Conservation (phyloP, 2,113 vertebrate species). For the Actinemys pallida region DNA sequence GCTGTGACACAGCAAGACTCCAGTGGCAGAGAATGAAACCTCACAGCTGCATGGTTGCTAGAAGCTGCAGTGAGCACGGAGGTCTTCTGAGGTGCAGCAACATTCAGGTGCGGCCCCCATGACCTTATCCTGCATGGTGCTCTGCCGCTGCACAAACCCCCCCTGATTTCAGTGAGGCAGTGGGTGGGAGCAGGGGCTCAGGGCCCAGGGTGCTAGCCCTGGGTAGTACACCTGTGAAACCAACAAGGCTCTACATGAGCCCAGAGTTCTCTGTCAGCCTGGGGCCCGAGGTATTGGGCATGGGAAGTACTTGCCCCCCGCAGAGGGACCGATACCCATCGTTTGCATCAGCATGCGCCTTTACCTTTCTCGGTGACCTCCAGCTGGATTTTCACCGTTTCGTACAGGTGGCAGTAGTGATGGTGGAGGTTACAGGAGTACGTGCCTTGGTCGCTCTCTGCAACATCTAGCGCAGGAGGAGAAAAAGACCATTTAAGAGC, state of each 20-base stretch:
- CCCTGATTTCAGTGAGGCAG: not conserved
- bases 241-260: not conserved
- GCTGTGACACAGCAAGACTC: not conserved
- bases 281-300: not conserved
- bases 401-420: conserved; percentile 92
- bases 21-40: not conserved
- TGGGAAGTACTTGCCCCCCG: not conserved
- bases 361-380: conserved; percentile 86
- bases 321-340: not conserved
- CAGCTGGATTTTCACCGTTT: conserved; percentile 87
- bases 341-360: not conserved
- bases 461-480: conserved; percentile 55
- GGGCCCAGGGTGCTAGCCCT: too few relatives aligned
- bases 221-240: not conserved
- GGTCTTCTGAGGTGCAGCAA: not conserved
- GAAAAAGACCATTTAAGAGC: not conserved
- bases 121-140: not conserved
- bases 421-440: conserved; percentile 96
- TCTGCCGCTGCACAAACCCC: not conserved
- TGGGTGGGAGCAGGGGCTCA: too few relatives aligned
- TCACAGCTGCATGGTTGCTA: not conserved
- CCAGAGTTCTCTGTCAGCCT: not conserved
- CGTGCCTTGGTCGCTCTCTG: conserved; percentile 84
- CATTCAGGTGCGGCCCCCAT: not conserved
- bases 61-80: not conserved